Base-by-base conservation (phyloP, 2,797 vertebrate species). In the Apogon hyalosoma region DNA sequence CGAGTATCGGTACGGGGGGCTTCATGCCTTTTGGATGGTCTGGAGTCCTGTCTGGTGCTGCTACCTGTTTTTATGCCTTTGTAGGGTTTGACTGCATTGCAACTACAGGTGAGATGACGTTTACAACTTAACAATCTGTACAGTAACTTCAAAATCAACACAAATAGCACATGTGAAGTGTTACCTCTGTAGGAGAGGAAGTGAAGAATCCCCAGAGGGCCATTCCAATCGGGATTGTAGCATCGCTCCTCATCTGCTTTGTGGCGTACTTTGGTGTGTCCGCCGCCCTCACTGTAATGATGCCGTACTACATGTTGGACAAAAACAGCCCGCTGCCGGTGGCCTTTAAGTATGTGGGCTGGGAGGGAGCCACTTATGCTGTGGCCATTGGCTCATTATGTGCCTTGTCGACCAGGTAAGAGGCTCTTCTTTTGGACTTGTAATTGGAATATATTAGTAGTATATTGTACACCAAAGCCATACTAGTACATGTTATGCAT, bases 181-280 rank as follows among this genome's bases (percentile, higher is more conserved):
- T 73, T 45, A 51, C 43, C 46, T 52, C 63, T 39, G 12, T 52
- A 99, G 98, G 98, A 0, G 98, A 99, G 85, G 98, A 99, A 87
- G 98, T 98, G 65, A 99, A 97, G 92, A 98, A 99, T 75, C 98
- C 98, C 0, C 98, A 99, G 92, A 96, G 95, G 70, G 98, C 98
- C 65, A 98, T 99, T 85, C 98, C 98, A 0, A 89, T 98, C 5
- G 97, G 97, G 24, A 99, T 99, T 0, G 97, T 99, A 15, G 92
- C 94, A 0, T 99, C 98, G 4, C 96, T 99, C 38, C 95, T 98
- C 11, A 98, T 99, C 79, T 99, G 98, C 81, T 98, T 99, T 5
- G 85, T 98, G 53, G 97, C 97, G 0, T 99, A 99, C 87, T 98
- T 99, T 1, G 95, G 96, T 0, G 98, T 99, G 51, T 99, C 98